phyloP scores from a whole-genome alignment of 2,113 vertebrate genomes.

The Tyto alba region DNA sequence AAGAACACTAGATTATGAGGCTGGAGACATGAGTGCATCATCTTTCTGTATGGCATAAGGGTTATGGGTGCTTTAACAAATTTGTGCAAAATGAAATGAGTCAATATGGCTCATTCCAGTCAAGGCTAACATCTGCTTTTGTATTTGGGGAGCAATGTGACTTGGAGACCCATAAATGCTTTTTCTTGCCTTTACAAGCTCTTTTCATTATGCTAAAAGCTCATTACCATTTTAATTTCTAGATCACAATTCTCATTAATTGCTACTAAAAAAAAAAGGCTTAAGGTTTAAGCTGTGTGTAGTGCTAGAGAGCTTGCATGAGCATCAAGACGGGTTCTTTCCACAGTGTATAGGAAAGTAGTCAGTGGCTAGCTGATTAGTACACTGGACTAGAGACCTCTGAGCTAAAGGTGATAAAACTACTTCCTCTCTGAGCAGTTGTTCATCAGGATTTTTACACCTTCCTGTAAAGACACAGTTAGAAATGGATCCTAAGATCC shows the following conservation, averaged over 20 bases:
- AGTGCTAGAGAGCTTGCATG: not conserved
- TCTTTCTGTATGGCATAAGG: not conserved
- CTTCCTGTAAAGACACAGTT: not conserved
- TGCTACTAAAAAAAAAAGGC: not conserved
- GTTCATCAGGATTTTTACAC: not conserved
- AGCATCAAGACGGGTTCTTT: not conserved
- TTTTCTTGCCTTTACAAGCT: not conserved
- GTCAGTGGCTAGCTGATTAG: not conserved
- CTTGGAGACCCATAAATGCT: not conserved
- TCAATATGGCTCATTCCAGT: not conserved
- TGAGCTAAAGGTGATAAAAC: not conserved
- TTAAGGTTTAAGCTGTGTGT: not conserved
- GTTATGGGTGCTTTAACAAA: not conserved
- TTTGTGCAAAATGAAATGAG: not conserved
- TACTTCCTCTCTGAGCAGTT: not conserved
- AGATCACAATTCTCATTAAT: not conserved
- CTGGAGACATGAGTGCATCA: not conserved
- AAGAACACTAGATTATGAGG: not conserved
- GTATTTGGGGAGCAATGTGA: not conserved
- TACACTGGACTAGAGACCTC: not conserved
- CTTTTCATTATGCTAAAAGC: not conserved
- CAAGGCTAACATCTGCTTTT: not conserved
- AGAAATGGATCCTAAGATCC: not conserved
- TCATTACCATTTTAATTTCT: conserved; percentile 36
- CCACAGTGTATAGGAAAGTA: not conserved